Evolutionary conservation across 23 tunicate genomes (phyloP), one percentile per base, ranked within the genome.

Genomic region (Styela clava): DNA sequence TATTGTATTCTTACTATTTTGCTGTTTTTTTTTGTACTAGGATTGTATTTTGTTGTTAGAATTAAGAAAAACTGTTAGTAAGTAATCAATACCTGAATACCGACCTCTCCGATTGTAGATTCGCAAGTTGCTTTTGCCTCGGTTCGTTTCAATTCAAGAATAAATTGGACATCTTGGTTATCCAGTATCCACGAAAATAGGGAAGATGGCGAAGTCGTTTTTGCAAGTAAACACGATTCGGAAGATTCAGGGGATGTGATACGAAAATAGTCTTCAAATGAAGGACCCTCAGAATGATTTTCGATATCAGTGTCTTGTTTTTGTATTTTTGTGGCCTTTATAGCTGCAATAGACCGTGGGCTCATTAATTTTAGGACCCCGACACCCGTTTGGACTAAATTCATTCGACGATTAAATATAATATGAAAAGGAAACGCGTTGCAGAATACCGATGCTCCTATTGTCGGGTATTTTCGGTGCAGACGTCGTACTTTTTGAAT

Each of bases 341-440:
- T 24, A 25, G 34, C 73, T 27, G 63, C 64, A 21, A 76, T 64
- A 25, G 27, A 24, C 16, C 63, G 34, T 12, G 26, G 24, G 12
- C 51, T 25, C 78, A 93, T 73, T 2, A 84, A 84, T 24, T 85
- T 69, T 34, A 85, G 30, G 29, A 87, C 69, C 9, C 94, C 93
- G 32, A 84, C 79, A 25, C 98, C 98, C 0, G 82, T 81, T 85
- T 93, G 98, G 1, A 87, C 69, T n/a, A 93, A 31, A 21, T 24
- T 67, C 93, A 93, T 80, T 27, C 82, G 34, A 9, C 88, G 79
- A 64, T 93, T 77, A 56, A 93, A 52, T 7, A 93, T 64, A 23
- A 93, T 27, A 76, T 93, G 98, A 63, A 84, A 93, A 12, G 98
- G 98, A 37, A 87, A 84, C n/a, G 87, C 87, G 32, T 61, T 61